Percentiles rank a stretch among this genome's conserved stretches.
phyloP scores from a whole-genome alignment of 2,888 invertebrate species.

The Drosophila recens region DNA sequence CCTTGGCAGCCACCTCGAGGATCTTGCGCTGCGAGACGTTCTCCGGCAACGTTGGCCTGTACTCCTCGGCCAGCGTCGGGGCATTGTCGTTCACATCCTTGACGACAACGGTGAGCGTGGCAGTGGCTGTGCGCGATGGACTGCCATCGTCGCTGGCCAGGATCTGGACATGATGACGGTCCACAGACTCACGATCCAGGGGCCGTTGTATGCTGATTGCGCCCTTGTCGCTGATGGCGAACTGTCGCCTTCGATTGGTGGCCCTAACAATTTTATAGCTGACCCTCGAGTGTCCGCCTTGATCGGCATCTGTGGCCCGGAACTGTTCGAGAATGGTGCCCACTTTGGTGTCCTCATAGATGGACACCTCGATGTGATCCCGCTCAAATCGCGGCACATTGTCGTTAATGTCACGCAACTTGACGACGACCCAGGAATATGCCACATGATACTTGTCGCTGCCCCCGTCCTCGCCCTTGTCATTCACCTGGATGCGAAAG shows the following conservation, averaged over 20 bases:
- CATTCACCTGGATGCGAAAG: constrained; percentile 97
- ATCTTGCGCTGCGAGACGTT: constrained; percentile 95
- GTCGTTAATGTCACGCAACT: constrained; percentile 97
- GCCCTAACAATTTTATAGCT: constrained; percentile 95
- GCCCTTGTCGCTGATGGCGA: constrained; percentile 96
- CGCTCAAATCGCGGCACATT: constrained; percentile 97
- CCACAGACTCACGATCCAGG: constrained; percentile 96
- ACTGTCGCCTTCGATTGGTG: constrained; percentile 96
- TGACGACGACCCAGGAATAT: constrained; percentile 97
- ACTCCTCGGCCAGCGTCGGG: constrained; percentile 95
- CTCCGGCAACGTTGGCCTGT: constrained; percentile 95
- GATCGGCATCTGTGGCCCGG: constrained; percentile 97
- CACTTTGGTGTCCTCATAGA: constrained; percentile 95
- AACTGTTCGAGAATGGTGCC: constrained; percentile 96
- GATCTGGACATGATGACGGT: constrained; percentile 96
- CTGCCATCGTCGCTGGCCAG: constrained; percentile 96
- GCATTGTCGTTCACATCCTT: constrained; percentile 98
- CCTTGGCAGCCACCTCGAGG: constrained; percentile 95
- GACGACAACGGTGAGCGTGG: constrained; percentile 95
- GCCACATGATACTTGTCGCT: constrained; percentile 98
- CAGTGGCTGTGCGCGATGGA: constrained; percentile 96
- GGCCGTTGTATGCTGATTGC: constrained; percentile 96
- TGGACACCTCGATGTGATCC: constrained; percentile 95
- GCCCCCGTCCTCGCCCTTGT: constrained; percentile 94
- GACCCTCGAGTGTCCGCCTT: constrained; percentile 95